Evolutionary conservation across 2,113 vertebrate genomes (phyloP).

Genomic region (Hemiprocne comata): DNA sequence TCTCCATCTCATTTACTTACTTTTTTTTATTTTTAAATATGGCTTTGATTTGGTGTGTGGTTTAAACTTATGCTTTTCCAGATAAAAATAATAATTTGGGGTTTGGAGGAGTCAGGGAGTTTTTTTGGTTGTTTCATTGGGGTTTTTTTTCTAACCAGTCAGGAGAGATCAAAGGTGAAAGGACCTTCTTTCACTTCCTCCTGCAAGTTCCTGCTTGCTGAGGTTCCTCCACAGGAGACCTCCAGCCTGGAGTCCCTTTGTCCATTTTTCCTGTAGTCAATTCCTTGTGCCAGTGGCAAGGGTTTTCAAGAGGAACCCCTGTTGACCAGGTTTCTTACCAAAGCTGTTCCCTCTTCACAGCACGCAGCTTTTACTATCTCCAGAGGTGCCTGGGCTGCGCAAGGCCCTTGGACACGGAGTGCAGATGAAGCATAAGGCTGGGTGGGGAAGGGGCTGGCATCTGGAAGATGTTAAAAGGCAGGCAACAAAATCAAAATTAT

Average conservation of each 20-base stretch:
- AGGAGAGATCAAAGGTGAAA: neutral
- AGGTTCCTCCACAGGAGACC: neutral
- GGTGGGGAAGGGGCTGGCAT: neutral
- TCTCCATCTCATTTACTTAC: too few species aligned
- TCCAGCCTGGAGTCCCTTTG: neutral
- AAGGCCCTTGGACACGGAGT: fast-evolving
- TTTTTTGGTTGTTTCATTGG: neutral
- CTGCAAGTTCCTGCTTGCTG: neutral
- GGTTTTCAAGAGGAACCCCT: neutral
- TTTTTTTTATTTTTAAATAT: neutral
- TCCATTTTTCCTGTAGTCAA: neutral
- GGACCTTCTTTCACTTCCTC: neutral
- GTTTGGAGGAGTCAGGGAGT: neutral
- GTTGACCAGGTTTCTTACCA: neutral
- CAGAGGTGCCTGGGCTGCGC: fast-evolving
- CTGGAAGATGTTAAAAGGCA: neutral
- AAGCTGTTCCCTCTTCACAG: neutral
- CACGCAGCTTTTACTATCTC: neutral
- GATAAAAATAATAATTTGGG: neutral
- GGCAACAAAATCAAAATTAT: neutral
- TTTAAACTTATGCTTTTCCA: neutral
- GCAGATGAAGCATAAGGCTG: neutral
- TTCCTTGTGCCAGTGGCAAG: neutral
- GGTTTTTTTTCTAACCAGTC: neutral
- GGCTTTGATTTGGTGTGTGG: neutral